Evolutionary conservation across 2,888 invertebrate genomes (phyloP).

Genomic region (Autographa gamma): DNA sequence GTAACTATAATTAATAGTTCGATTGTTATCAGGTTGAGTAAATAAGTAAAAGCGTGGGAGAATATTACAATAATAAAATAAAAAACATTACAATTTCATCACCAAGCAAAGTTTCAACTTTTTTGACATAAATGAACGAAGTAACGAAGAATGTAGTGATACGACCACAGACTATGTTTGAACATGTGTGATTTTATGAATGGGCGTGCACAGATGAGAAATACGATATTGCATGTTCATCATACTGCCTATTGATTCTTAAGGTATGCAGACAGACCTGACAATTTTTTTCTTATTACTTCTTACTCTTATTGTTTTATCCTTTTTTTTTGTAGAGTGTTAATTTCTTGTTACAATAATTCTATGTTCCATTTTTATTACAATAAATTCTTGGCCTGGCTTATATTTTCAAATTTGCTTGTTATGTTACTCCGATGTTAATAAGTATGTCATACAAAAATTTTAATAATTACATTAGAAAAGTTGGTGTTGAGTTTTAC

Average conservation of each 20-base stretch:
- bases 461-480: too few relatives aligned
- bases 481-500: too few relatives aligned
- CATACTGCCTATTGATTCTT: background rate
- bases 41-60: conserved; percentile 63
- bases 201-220: background rate
- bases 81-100: conserved; percentile 54
- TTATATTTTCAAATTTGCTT: too few relatives aligned
- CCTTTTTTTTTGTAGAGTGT: too few relatives aligned
- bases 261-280: too few relatives aligned
- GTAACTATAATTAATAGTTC: conserved; percentile 27
- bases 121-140: conserved; percentile 53
- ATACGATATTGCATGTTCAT: background rate
- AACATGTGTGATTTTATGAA: background rate
- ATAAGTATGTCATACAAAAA: too few relatives aligned
- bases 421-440: too few relatives aligned
- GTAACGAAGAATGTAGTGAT: conserved; percentile 14
- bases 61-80: conserved; percentile 45
- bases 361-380: too few relatives aligned
- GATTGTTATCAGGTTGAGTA: conserved; percentile 38
- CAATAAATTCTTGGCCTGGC: too few relatives aligned
- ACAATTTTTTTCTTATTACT: too few relatives aligned
- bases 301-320: too few relatives aligned
- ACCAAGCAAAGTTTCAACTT: conserved; percentile 59
- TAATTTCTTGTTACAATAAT: too few relatives aligned
- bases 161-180: conserved; percentile 13